These are phyloP conservation scores for Belonocnema kinseyi DNA, from an alignment of 1,140 invertebrate genomes.

Conservation along the genomic window DNA sequence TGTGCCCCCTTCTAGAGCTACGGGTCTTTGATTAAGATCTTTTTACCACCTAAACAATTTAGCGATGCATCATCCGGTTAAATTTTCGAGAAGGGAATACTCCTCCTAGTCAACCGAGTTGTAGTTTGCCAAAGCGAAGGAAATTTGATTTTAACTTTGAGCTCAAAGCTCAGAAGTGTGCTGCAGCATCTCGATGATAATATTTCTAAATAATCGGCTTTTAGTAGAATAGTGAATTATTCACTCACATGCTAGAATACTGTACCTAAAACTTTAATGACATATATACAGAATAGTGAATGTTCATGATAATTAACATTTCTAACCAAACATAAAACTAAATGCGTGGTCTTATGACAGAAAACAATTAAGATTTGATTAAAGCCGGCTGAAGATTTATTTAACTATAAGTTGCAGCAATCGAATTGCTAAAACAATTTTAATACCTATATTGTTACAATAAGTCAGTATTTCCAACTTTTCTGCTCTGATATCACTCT, in stretches of 20 bases:
- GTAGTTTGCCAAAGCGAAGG: conserved; percentile 23
- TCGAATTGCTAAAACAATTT: too few species aligned
- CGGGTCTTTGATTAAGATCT: conserved; percentile 30
- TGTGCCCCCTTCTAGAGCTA: neutral
- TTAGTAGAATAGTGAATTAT: conserved; percentile 5
- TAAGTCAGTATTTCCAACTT: too few species aligned
- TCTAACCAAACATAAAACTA: too few species aligned
- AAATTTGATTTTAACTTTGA: conserved; percentile 27
- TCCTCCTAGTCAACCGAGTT: conserved; percentile 23
- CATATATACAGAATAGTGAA: too few species aligned
- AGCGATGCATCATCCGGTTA: conserved; percentile 28
- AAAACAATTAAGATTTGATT: too few species aligned
- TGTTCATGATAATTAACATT: too few species aligned
- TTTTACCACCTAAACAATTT: conserved; percentile 27
- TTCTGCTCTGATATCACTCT: too few species aligned
- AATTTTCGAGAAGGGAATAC: conserved; percentile 28
- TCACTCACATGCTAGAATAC: conserved; percentile 9
- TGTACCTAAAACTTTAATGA: neutral
- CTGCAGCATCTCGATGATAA: neutral
- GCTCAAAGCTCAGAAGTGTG: conserved; percentile 18
- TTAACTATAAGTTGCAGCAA: too few species aligned
- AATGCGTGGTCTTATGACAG: too few species aligned
- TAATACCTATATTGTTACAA: too few species aligned
- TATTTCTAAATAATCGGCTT: conserved; percentile 16
- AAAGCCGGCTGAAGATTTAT: too few species aligned